A percentile compares a stretch with the other conserved stretches of the same genome.
Evolutionary conservation across 2,888 invertebrate species (phyloP).

Genomic region (Lithophane socia): DNA sequence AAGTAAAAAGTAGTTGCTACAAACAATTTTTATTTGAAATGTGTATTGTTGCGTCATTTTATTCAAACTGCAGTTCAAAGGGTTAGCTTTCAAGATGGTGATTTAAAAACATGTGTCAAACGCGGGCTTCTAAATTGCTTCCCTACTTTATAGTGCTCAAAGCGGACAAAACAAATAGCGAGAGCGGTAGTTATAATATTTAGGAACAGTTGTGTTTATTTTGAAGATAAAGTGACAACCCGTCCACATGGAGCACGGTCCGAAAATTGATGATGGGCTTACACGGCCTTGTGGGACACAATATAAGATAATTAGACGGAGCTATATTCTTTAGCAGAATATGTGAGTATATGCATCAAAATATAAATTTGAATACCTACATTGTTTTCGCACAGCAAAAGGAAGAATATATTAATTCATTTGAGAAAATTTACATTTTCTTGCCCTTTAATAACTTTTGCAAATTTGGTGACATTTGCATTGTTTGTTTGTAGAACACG

Average conservation of each 20-base stretch:
- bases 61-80: constrained; percentile 17
- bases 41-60: not conserved
- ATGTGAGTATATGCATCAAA: constrained; percentile 18
- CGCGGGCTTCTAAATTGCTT: constrained; percentile 27
- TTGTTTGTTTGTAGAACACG: constrained; percentile 57
- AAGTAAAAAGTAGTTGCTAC: not conserved
- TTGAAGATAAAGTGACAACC: constrained; percentile 69
- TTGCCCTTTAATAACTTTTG: constrained; percentile 48
- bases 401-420: constrained; percentile 45
- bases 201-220: constrained; percentile 70
- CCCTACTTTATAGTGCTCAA: constrained; percentile 12
- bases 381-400: constrained; percentile 43
- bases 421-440: constrained; percentile 44
- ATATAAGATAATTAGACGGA: constrained; percentile 48
- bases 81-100: not conserved
- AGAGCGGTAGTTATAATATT: constrained; percentile 44
- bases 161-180: constrained; percentile 50
- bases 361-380: constrained; percentile 22
- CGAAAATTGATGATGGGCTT: constrained; percentile 72
- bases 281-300: constrained; percentile 29
- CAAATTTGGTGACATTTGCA: constrained; percentile 52
- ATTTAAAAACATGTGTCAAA: constrained; percentile 36
- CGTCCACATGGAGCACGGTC: constrained; percentile 67
- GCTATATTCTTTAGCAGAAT: constrained; percentile 20
- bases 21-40: not conserved